A percentile compares a stretch with the other conserved stretches of the same genome.
phyloP scores from a whole-genome alignment of 2,888 invertebrate genomes.

The Phengaris alcon region DNA sequence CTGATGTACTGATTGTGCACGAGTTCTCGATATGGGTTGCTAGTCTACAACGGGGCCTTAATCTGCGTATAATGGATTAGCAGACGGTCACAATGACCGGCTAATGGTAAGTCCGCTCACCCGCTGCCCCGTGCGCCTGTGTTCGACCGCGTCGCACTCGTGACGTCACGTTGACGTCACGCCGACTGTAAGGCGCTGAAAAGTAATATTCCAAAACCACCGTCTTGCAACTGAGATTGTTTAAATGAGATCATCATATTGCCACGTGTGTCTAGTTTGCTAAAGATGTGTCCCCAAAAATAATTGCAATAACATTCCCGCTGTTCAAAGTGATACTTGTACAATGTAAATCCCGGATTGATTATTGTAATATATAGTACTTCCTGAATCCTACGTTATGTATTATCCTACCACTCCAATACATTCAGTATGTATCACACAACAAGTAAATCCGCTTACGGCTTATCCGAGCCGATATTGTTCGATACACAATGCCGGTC shows the following conservation, averaged over 20 bases:
- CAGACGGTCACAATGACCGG: background rate
- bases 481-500: constrained; percentile 1
- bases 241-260: too few relatives aligned
- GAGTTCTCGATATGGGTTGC: background rate
- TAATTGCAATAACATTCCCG: too few relatives aligned
- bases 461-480: background rate
- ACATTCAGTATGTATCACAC: background rate
- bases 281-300: too few relatives aligned
- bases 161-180: background rate
- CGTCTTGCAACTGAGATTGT: too few relatives aligned
- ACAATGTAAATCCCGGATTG: background rate
- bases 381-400: background rate
- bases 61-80: background rate
- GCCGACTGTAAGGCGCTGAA: too few relatives aligned
- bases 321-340: too few relatives aligned
- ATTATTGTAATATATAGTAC: background rate
- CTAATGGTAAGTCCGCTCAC: constrained; percentile 1
- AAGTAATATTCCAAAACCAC: too few relatives aligned
- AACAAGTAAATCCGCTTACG: constrained; percentile 10
- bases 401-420: background rate
- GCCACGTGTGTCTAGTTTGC: too few relatives aligned
- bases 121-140: background rate
- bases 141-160: background rate
- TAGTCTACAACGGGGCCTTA: background rate
- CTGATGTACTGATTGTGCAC: too few relatives aligned